Conservation (phyloP, 2,797 vertebrate genomes). For the Microctenopoma lineatum region DNA sequence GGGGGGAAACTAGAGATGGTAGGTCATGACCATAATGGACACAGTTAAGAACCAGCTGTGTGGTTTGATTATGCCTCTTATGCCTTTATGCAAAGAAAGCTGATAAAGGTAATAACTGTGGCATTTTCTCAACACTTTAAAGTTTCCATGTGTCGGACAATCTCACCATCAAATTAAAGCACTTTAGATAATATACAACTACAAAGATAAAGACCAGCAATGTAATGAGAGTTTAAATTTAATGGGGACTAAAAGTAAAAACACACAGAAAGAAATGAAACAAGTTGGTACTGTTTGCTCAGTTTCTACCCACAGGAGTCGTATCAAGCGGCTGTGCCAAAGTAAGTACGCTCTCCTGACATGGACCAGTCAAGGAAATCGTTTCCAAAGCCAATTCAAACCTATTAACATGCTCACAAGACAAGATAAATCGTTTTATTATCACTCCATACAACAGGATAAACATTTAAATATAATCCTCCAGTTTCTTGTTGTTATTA, state of each 20-base stretch:
- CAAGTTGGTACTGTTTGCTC: constrained; percentile 7
- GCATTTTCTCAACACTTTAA: constrained; percentile 11
- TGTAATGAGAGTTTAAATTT: neutral
- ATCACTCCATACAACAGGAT: constrained; percentile 32
- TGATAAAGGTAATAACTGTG: neutral
- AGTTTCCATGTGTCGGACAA: constrained; percentile 16
- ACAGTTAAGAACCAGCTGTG: neutral
- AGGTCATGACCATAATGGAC: neutral
- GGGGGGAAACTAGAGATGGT: neutral
- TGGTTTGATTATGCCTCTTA: neutral
- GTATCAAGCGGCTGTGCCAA: constrained; percentile 49
- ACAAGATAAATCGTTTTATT: constrained; percentile 31
- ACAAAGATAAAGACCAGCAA: neutral
- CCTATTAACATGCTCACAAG: constrained; percentile 40
- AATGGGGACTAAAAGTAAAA: constrained; percentile 6
- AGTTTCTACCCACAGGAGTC: constrained; percentile 10
- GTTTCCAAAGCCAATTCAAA: constrained; percentile 52
- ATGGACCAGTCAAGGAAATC: constrained; percentile 41
- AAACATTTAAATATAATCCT: constrained; percentile 32
- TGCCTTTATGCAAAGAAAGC: neutral
- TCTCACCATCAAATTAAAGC: constrained; percentile 4
- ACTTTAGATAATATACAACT: constrained; percentile 9
- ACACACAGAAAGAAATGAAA: constrained; percentile 1
- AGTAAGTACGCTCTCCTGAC: constrained; percentile 49
- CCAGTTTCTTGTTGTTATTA: constrained; percentile 22